Percentiles rank a stretch among this genome's conserved stretches.
Conservation (phyloP, 1,140 invertebrate species). For the Atta texana region DNA sequence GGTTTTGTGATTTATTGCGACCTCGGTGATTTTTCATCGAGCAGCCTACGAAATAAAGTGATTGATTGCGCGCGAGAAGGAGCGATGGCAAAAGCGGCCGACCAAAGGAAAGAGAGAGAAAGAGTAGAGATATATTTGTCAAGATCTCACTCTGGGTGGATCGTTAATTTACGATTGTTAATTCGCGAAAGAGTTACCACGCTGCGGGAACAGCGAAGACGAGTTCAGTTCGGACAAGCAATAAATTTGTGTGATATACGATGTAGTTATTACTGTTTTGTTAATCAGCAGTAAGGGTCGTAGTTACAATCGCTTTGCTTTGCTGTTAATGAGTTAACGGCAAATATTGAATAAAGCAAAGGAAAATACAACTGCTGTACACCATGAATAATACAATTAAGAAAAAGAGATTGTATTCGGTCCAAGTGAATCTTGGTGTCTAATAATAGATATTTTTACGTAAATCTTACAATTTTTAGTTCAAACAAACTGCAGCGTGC, state of each 20-base stretch:
- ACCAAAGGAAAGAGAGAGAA: background rate
- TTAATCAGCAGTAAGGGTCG: constrained; percentile 17
- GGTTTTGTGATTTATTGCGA: constrained; percentile 71
- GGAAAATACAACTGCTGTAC: constrained; percentile 7
- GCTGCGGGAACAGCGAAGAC: constrained; percentile 17
- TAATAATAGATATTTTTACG: too few relatives aligned
- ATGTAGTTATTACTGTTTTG: constrained; percentile 33
- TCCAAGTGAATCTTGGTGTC: too few relatives aligned
- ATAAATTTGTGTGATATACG: constrained; percentile 52
- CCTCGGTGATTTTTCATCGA: constrained; percentile 73
- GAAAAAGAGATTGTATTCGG: too few relatives aligned
- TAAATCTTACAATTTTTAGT: too few relatives aligned
- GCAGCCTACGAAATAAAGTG: constrained; percentile 71
- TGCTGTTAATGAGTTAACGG: constrained; percentile 17
- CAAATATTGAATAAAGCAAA: background rate
- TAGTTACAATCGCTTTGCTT: background rate
- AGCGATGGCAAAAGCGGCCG: constrained; percentile 25
- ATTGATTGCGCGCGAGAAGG: constrained; percentile 71
- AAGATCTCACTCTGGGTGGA: constrained; percentile 54
- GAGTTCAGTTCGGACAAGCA: constrained; percentile 24
- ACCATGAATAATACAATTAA: too few relatives aligned
- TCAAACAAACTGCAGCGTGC: too few relatives aligned
- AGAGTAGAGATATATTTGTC: constrained; percentile 46
- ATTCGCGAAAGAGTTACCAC: constrained; percentile 55
- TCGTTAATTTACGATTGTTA: constrained; percentile 64